Evolutionary conservation across 2,888 invertebrate species (phyloP).

Genomic region (Perdita meconis): DNA sequence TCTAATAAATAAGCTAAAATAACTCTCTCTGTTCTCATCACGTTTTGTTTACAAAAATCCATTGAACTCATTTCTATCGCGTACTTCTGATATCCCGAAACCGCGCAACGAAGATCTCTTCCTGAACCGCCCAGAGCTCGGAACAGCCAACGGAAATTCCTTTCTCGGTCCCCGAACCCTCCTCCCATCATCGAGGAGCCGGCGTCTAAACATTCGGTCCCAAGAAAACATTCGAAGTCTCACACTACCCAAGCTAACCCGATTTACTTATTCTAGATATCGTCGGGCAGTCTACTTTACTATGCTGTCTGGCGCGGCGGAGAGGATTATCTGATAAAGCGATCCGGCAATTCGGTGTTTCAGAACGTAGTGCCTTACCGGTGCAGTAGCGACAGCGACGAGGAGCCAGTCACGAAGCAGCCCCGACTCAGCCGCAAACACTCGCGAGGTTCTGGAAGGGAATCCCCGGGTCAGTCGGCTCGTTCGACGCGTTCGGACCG

Average conservation of each 20-base stretch:
- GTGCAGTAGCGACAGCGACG: conserved; percentile 89
- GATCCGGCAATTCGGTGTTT: conserved; percentile 76
- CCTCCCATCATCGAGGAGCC: no score
- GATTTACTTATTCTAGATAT: conserved; percentile 21
- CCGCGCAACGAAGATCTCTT: no score
- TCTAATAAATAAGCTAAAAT: no score
- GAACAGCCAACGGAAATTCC: no score
- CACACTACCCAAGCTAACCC: no score
- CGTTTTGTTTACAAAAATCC: no score
- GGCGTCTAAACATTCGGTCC: not conserved
- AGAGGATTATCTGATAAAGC: conserved; percentile 42
- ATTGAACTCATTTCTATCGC: no score
- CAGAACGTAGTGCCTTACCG: conserved; percentile 86
- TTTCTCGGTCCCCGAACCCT: no score
- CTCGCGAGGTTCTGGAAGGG: conserved; percentile 66
- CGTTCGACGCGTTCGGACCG: conserved; percentile 63
- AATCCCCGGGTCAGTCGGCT: conserved; percentile 66
- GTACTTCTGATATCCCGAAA: no score
- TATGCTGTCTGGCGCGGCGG: conserved; percentile 10
- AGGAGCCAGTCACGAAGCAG: conserved; percentile 91
- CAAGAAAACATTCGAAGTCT: not conserved
- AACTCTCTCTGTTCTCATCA: no score
- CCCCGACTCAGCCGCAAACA: conserved; percentile 86
- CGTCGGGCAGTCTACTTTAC: conserved; percentile 4
- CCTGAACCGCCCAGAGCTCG: no score